phyloP scores from a whole-genome alignment of 2,888 invertebrate species.

The Epicampocera succincta region DNA sequence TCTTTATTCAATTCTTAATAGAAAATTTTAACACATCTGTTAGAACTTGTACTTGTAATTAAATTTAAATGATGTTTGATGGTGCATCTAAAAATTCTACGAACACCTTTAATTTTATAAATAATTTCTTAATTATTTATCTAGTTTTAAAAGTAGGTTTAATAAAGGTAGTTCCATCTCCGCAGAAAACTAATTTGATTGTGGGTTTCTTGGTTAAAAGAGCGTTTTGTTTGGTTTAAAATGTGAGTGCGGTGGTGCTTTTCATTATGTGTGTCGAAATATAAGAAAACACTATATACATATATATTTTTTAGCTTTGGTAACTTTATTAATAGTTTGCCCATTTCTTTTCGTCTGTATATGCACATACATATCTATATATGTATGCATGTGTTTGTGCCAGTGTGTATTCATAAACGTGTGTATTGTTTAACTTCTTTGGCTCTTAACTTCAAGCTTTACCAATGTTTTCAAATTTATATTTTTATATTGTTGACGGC shows the following conservation, averaged over 20 bases:
- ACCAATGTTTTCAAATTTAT: slow-evolving; percentile 22
- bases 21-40: too few species aligned
- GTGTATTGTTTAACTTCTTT: slow-evolving; percentile 26
- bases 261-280: slow-evolving; percentile 14
- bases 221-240: background rate
- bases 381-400: background rate
- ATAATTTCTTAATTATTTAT: background rate
- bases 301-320: slow-evolving; percentile 15
- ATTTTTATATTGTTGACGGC: slow-evolving; percentile 16
- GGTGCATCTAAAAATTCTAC: too few species aligned
- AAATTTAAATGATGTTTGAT: too few species aligned
- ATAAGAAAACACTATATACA: background rate
- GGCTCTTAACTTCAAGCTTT: slow-evolving; percentile 31
- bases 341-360: slow-evolving; percentile 55
- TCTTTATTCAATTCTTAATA: too few species aligned
- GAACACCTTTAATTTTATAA: too few species aligned
- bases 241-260: background rate
- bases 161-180: too few species aligned
- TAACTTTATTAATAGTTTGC: slow-evolving; percentile 23
- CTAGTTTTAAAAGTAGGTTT: background rate
- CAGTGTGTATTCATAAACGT: background rate
- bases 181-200: too few species aligned
- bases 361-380: too few species aligned
- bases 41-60: too few species aligned
- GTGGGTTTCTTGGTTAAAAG: background rate